Evolutionary conservation across 2,113 vertebrate genomes (phyloP), one percentile per base, ranked within the genome.

Genomic region (Turnix velox): DNA sequence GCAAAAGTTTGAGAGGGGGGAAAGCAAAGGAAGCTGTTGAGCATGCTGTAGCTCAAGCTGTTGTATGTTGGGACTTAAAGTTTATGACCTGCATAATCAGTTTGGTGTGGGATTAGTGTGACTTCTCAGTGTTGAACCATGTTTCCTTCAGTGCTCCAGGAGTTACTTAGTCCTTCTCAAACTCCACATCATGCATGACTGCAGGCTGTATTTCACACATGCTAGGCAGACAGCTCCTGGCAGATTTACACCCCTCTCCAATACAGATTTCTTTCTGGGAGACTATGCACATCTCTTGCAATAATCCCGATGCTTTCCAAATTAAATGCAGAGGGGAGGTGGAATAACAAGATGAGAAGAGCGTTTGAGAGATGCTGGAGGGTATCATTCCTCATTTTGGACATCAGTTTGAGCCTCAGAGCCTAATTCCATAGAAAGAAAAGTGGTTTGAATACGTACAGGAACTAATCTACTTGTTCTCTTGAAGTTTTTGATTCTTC

Each of bases 51-150:
- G 39, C 75, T 82, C 42, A 55, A 57, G 42, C 33, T 71, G 61
- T 22, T 77, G 12, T 40, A 6, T 10, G 0, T 42, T 39, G 30
- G 59, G 49, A 23, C 30, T 63, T n/a, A 18, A 0, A 3, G n/a
- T 63, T 87, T 83, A 35, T 51, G 51, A 69, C 24, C 17, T n/a
- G 1, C 30, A 35, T 58, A 62, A 80, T 79, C 67, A 31, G 52
- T 84, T 75, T 61, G 54, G 43, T 61, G 45, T 52, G 63, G 19
- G 43, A 51, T 87, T 84, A 37, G 22, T 68, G n/a, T 33, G 51
- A 45, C 49, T 89, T 82, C 58, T 76, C 66, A 82, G 80, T 54
- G 31, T 18, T 18, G 31, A 82, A 30, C 74, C 13, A 3, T 73
- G 46, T 25, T 28, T 87, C 30, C 33, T 48, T 37, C 52, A 10